Base-by-base conservation (phyloP, 2,797 vertebrate species). In the Pampus argenteus region DNA sequence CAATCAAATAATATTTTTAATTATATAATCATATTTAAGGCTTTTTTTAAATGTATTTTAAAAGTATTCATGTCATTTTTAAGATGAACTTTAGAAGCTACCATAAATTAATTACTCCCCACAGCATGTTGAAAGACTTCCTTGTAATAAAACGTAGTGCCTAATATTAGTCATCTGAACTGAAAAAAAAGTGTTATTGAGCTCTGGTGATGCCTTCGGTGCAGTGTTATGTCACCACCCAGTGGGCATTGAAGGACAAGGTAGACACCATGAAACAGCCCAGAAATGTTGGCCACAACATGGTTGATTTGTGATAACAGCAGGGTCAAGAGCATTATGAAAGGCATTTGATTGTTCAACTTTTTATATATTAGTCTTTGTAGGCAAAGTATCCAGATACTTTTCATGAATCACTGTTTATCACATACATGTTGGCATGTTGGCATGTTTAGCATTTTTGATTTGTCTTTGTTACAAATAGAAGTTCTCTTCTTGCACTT, bases 191-290 rank as follows among this genome's bases (percentile, higher is more conserved):
- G 2, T 22, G 29, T 54, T 1, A 26, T 6, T 15, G 25, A 61
- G 18, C 3, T 20, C 11, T 26, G 5, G n/a, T 14, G 4, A 23
- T 66, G 1, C 17, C 9, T 4, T 66, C 55, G 17, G 0, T 58
- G 25, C 52, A 58, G 40, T 74, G 11, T 52, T 80, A 75, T 84
- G 47, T 51, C 63, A 3, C 81, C 89, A 75, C 54, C 84, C 9
- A 50, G 79, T 79, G 89, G 81, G 51, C 15, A 38, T 5, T 25
- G 0, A 6, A 4, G 18, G 20, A 6, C 3, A 52, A 42, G 10
- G 10, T 63, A 40, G 50, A 34, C 17, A 51, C 7, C 25, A 11
- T 23, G 3, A 61, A 55, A 34, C 26, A 1, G 11, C 6, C 10
- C 20, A 0, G 18, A 47, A 22, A 38, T 20, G 13, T 29, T 34